Evolutionary conservation across 2,888 invertebrate genomes (phyloP), one percentile per base, ranked within the genome.

Genomic region (Limnephilus lunatus): DNA sequence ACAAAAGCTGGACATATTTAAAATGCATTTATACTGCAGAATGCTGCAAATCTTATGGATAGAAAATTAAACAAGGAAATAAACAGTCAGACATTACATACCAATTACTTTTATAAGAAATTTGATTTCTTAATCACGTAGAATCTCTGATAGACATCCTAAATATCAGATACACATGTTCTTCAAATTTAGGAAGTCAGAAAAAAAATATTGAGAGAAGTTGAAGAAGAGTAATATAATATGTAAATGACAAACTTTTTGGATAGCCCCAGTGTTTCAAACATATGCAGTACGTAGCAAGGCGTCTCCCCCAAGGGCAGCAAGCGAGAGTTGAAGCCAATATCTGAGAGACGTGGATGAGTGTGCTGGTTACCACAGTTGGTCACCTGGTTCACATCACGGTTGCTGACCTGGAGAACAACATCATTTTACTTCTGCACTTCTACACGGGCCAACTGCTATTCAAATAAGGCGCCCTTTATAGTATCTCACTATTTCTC

Each of bases 251-350:
- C 53, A 68, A 93, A 96, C 96, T 94, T 96, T 86, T 96, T 96
- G 93, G 97, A 96, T 94, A 98, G 97, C 90, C 97, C 97, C 93
- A 98, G 96, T 93, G 98, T 97, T 32, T 96, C 95, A 94, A 98
- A 98, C 97, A 98, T 98, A 94, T 96, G 96, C 85, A 97, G 94
- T 0, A 96, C 96, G 94, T 97, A 97, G 94, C 97, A 97, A 0
- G 97, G 96, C 81, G 97, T 96, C 94, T 97, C 97, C 11, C 96
- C 94, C 32, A 96, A 94, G 0, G 97, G 96, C 90, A 97, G 94
- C 86, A 95, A 96, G 19, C 97, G 96, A 5, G 96, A 96, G 93
- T 96, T 96, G 94, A 97, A 97, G 91, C 95, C 95, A 68, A 97
- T 95, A 86, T 95, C 95, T 82, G 95, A 94, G 88, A 97, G 94